A percentile compares a stretch with the other conserved stretches of the same genome.
phyloP scores from a whole-genome alignment of 2,797 vertebrate genomes.

The Notamacropus eugenii region DNA sequence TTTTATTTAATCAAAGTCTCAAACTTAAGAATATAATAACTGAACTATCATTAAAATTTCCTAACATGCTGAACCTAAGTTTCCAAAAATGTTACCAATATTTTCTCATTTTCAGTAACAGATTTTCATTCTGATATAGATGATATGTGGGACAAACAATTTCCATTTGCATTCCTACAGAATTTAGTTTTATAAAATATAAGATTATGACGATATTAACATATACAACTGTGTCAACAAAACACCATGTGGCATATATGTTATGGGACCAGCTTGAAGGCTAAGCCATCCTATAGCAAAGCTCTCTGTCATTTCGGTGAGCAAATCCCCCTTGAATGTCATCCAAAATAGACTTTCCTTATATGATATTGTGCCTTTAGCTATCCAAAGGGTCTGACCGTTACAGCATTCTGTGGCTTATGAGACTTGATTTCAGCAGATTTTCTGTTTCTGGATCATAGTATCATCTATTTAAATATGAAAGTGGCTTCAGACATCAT shows the following conservation, averaged over 20 bases:
- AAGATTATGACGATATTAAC: constrained; percentile 34
- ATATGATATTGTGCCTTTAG: background rate
- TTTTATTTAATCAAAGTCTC: constrained; percentile 3
- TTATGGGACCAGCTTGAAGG: background rate
- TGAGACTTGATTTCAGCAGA: background rate
- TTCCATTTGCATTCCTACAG: constrained; percentile 15
- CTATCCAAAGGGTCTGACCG: background rate
- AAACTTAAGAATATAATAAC: background rate
- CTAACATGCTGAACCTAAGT: background rate
- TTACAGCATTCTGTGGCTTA: background rate
- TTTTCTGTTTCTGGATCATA: background rate
- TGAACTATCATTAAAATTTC: background rate
- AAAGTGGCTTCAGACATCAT: background rate
- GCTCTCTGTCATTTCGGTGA: background rate
- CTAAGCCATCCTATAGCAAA: background rate
- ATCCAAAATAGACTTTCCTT: background rate
- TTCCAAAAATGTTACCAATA: background rate
- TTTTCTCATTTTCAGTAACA: background rate
- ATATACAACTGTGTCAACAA: constrained; percentile 2
- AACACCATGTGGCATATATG: background rate
- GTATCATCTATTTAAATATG: background rate
- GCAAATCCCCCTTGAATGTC: background rate
- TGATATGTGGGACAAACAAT: constrained; percentile 5
- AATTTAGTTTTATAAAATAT: background rate
- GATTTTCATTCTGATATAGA: background rate